Base-by-base conservation (phyloP, 2,888 invertebrate genomes). In the Ectropis crepuscularia region DNA sequence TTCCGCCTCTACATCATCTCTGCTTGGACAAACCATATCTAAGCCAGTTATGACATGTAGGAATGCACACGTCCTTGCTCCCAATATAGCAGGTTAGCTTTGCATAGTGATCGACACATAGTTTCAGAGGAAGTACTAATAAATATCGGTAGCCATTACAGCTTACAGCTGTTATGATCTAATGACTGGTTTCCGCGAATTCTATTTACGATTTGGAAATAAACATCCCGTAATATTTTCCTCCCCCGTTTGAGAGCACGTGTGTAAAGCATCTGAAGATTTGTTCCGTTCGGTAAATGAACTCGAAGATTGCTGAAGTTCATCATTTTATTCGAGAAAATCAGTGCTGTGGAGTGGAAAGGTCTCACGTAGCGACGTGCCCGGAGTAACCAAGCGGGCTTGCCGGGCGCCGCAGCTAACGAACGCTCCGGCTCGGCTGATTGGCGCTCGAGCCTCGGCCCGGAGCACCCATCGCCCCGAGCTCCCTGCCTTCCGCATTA, bases 331-430 rank as follows among this genome's bases (percentile, higher is more conserved):
- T 79, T 78, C 80, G 79, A 88, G 85, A 90, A 90, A 92, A 92
- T 92, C 92, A 89, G 90, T 83, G 87, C 83, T 79, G 76, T 79
- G 82, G 83, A 88, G 87, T 86, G 89, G 86, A 91, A 91, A 90
- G 90, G 90, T 90, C 87, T 80, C 84, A 83, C 82, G 85, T 89
- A 80, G 78, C 76, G 78, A 92, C 92, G 92, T 92, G 92, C 86
- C 75, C 82, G 75, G 92, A 77, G 74, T 91, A 88, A 81, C 85
- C 86, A 89, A 90, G 87, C 87, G 86, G 78, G 75, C 74, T 42
- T 58, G 58, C 83, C 78, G 79, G 77, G 77, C 78, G 71, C 73
- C 73, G 78, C 80, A 80, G 76, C 89, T 92, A 82, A 82, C 82
- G 82, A 82, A 80, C 82, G 79, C 76, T 75, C 75, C 71, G 70